Evolutionary conservation across 2,797 vertebrate genomes (phyloP).

Genomic region (Scarus forsteni): DNA sequence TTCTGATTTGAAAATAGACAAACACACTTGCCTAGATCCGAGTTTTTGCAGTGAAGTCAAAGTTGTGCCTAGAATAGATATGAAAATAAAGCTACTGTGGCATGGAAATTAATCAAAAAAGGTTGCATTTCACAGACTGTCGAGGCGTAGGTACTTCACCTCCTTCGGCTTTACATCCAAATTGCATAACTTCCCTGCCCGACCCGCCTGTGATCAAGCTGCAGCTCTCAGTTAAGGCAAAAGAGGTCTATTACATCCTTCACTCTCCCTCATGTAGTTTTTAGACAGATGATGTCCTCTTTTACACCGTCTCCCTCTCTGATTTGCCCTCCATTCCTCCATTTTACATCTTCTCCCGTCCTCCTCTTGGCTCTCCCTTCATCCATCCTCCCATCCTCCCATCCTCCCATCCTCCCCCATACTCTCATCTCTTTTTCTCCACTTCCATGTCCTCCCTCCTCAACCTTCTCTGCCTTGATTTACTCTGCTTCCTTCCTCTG

Average conservation of each 20-base stretch:
- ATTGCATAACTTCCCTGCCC: too few species aligned
- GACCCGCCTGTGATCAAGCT: too few species aligned
- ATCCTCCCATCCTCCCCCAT: constrained; percentile 6
- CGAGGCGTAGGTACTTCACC: too few species aligned
- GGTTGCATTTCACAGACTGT: too few species aligned
- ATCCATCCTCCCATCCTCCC: constrained; percentile 6
- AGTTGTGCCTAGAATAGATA: too few species aligned
- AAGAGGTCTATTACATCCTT: neutral
- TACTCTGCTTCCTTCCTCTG: constrained; percentile 26
- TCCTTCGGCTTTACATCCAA: too few species aligned
- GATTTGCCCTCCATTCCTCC: constrained; percentile 11
- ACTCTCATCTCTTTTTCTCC: constrained; percentile 24
- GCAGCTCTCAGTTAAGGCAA: too few species aligned
- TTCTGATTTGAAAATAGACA: too few species aligned
- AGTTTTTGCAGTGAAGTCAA: too few species aligned
- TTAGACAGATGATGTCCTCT: constrained; percentile 1
- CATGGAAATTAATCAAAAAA: too few species aligned
- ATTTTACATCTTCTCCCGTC: constrained; percentile 1
- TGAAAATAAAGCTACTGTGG: too few species aligned
- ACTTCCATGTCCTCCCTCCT: constrained; percentile 23
- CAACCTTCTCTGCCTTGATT: constrained; percentile 42
- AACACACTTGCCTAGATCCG: too few species aligned
- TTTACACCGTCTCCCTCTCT: neutral
- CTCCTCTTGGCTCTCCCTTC: constrained; percentile 11
- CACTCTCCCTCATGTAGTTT: constrained; percentile 5